These are phyloP conservation scores for Rhabdornis inornatus DNA, from an alignment of 2,113 vertebrate genomes.

Conservation along the genomic window DNA sequence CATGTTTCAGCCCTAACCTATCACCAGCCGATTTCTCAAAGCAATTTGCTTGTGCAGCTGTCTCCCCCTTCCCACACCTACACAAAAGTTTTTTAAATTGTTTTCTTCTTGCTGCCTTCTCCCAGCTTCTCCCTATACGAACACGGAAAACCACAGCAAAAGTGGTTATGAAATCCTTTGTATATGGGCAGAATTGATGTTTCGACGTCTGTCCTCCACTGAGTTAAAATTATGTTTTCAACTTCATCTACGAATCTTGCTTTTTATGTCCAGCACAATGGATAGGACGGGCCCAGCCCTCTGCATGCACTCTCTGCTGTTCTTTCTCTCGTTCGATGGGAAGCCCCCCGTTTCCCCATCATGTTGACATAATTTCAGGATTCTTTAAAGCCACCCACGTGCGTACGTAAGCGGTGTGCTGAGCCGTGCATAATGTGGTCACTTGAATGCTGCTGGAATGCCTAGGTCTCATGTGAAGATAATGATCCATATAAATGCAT, in stretches of 20 bases:
- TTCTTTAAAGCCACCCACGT: background rate
- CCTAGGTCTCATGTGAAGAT: conserved; percentile 20
- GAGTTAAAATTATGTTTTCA: background rate
- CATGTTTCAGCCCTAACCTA: background rate
- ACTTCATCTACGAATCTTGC: background rate
- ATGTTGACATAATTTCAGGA: conserved; percentile 11
- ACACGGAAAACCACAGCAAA: background rate
- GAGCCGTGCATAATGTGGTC: background rate
- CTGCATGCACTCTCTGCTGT: background rate
- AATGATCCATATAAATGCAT: conserved; percentile 30
- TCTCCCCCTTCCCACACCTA: background rate
- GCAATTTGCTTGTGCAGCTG: background rate
- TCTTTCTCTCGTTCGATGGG: background rate
- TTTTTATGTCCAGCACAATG: background rate
- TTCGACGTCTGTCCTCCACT: background rate
- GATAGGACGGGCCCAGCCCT: background rate
- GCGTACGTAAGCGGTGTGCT: background rate
- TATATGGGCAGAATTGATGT: background rate
- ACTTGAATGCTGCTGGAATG: conserved; percentile 23
- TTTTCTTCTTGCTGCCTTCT: background rate
- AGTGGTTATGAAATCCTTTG: background rate
- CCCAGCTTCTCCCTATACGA: background rate
- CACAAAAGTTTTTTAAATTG: background rate
- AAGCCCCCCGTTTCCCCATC: background rate
- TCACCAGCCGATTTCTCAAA: background rate